Percentiles rank a stretch among this genome's conserved stretches.
Evolutionary conservation across 2,113 vertebrate species (phyloP).

Genomic region (Pteropus alecto): DNA sequence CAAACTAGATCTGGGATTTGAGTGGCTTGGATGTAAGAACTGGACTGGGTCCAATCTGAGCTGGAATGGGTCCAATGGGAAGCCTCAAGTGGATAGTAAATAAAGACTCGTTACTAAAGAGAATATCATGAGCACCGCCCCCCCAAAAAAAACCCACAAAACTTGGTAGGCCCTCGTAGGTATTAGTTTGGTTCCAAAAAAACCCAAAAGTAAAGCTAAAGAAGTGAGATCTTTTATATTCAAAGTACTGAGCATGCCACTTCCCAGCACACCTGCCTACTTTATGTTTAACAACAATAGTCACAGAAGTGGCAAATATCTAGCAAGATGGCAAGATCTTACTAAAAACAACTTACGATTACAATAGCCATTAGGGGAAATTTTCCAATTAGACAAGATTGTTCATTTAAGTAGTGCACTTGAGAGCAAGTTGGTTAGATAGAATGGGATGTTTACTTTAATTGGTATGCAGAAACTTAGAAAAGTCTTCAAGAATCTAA

Average conservation of each 20-base stretch:
- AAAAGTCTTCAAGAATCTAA: not conserved
- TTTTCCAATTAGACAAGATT: not conserved
- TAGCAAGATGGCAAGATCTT: not conserved
- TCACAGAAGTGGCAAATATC: not conserved
- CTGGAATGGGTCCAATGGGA: not conserved
- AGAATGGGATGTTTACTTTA: not conserved
- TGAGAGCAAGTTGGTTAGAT: not conserved
- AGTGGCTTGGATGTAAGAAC: not conserved
- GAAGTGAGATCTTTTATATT: not conserved
- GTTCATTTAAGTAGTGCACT: not conserved
- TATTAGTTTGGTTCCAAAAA: not conserved
- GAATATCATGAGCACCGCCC: not conserved
- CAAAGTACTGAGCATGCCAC: not conserved
- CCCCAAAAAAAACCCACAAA: not conserved
- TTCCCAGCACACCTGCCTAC: not conserved
- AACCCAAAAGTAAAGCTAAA: not conserved
- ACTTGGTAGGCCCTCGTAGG: not conserved
- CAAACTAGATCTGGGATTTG: not conserved
- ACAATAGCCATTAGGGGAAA: not conserved
- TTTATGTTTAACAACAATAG: not conserved
- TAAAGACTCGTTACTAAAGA: not conserved
- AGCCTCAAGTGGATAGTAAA: not conserved
- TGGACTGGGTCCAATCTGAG: too few relatives aligned
- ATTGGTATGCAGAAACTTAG: not conserved
- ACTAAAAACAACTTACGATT: not conserved